Conservation (phyloP, 1,140 invertebrate species). For the Maniola jurtina region DNA sequence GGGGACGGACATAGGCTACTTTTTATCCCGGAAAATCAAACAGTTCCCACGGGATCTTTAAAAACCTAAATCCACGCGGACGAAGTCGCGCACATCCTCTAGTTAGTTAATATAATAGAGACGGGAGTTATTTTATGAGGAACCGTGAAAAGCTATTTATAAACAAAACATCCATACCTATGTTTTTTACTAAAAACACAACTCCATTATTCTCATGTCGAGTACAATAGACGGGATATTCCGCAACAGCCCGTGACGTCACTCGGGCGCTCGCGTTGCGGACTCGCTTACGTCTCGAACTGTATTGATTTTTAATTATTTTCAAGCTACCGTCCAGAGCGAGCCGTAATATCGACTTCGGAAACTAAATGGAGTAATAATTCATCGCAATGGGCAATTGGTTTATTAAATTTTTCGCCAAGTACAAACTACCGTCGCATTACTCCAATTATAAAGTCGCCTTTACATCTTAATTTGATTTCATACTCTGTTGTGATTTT, state of each 20-base stretch:
- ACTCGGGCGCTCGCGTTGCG: not conserved
- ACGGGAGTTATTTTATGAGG: no score
- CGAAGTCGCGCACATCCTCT: no score
- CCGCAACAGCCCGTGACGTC: not conserved
- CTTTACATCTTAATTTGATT: no score
- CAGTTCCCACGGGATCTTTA: no score
- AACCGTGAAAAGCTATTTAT: no score
- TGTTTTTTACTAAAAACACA: not conserved
- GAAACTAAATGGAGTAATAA: not conserved
- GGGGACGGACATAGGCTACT: no score
- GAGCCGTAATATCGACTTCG: not conserved
- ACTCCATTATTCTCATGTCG: not conserved
- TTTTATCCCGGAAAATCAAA: no score
- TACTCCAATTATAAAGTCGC: no score
- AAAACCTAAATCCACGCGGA: no score
- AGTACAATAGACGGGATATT: not conserved
- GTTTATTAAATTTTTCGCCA: not conserved
- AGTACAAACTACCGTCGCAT: not conserved
- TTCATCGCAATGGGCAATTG: not conserved
- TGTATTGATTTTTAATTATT: conserved; percentile 26
- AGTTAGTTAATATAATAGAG: no score
- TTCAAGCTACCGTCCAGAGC: conserved; percentile 14
- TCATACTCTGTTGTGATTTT: no score
- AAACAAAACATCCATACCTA: no score
- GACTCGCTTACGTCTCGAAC: conserved; percentile 20